A percentile compares a stretch with the other conserved stretches of the same genome.
Evolutionary conservation across 2,797 vertebrate species (phyloP).

Genomic region (Mormyrus hasselquistii): DNA sequence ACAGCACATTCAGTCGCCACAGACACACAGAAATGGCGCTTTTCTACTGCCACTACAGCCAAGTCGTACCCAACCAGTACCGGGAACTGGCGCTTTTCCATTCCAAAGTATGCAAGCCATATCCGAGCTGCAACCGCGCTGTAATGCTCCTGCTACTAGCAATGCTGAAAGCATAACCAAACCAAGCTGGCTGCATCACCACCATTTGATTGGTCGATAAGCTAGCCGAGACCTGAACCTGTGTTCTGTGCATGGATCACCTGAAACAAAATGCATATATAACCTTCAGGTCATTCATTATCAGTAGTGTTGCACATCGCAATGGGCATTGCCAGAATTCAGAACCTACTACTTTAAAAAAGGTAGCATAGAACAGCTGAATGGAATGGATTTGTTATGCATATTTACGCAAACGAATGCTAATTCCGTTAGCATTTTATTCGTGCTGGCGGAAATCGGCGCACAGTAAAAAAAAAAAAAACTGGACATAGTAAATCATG

Average conservation of each 20-base stretch:
- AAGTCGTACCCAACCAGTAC: neutral
- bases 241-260: neutral
- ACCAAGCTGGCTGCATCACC: neutral
- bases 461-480: neutral
- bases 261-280: neutral
- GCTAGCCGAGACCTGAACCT: neutral
- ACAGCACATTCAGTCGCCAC: neutral
- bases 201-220: neutral
- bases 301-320: neutral
- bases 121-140: too few relatives aligned
- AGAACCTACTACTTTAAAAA: neutral
- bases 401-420: neutral
- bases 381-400: neutral
- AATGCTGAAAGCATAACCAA: neutral
- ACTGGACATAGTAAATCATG: neutral
- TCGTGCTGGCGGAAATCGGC: neutral
- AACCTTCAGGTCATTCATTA: neutral
- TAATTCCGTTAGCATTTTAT: neutral
- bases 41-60: neutral
- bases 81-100: neutral
- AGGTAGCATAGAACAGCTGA: neutral
- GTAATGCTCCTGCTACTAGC: too few relatives aligned
- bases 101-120: neutral
- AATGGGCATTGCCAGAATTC: too few relatives aligned
- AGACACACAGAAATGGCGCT: neutral